Evolutionary conservation across 1,140 invertebrate genomes (phyloP).

Genomic region (Heliconius hermathena): DNA sequence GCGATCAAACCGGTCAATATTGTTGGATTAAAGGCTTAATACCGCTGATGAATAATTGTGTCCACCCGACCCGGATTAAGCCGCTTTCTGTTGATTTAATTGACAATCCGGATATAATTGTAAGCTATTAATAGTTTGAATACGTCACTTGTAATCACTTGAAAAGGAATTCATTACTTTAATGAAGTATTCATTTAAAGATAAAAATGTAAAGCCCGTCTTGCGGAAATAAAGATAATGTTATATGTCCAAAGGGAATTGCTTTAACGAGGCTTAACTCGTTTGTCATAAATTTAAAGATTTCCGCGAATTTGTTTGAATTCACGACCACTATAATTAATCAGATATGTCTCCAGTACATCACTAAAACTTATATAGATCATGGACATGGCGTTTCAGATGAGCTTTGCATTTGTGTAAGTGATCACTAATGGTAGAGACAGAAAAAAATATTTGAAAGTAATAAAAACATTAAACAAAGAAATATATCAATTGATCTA

Average conservation of each 20-base stretch:
- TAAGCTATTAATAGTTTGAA: constrained; percentile 42
- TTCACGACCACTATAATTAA: no score
- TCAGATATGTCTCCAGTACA: no score
- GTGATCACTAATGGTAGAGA: no score
- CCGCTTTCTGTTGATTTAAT: constrained; percentile 60
- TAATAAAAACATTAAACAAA: no score
- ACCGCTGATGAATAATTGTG: constrained; percentile 62
- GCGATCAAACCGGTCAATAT: constrained; percentile 67
- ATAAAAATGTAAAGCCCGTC: background rate
- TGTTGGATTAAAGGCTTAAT: constrained; percentile 69
- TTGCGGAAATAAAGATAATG: background rate
- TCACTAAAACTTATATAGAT: no score
- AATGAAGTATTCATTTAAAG: background rate
- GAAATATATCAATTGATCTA: no score
- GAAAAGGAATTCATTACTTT: background rate
- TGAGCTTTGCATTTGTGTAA: no score
- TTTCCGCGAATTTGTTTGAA: no score
- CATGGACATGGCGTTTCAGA: no score
- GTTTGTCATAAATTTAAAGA: no score
- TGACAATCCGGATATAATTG: constrained; percentile 67
- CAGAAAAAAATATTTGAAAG: no score
- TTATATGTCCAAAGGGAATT: background rate
- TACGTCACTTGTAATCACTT: constrained; percentile 51
- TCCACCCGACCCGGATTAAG: constrained; percentile 61
- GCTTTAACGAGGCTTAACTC: background rate